Evolutionary conservation across 2,888 invertebrate species (phyloP), one percentile per base, ranked within the genome.

Genomic region (Scaptomyza parva): DNA sequence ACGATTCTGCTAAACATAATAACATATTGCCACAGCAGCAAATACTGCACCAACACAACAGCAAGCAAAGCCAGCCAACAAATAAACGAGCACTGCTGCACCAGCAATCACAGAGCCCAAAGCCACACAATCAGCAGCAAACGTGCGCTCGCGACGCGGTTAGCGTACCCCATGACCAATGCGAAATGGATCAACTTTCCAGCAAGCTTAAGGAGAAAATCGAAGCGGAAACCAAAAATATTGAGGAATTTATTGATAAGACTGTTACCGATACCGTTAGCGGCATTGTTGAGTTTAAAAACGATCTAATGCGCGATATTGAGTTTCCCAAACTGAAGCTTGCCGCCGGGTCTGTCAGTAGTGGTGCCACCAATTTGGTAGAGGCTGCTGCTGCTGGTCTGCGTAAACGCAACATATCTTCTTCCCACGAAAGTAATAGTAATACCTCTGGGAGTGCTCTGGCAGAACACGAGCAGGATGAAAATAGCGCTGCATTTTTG

Each of bases 171-270:
- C 91, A 91, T 55, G 91, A 91, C 75, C 91, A 91, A 57, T 91
- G 90, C 70, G 92, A 92, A 80, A 91, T 91, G 90, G 91, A 92
- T 69, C 91, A 91, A 59, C 79, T 92, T 75, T 91, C 91, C 12
- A 90, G 86, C 74, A 91, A 91, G 57, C 67, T 92, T 6, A 91
- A 90, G 77, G 91, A 91, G 66, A 92, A 92, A 67, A 88, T 92
- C 60, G 92, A 91, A 66, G 89, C 90, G 40, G 92, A 92, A 75
- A 90, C 92, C 54, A 90, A 90, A 70, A 92, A 91, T 76, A 92
- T 92, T 86, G 92, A 92, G 83, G 92, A 91, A 61, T 92, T 92
- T 84, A 91, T 92, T 78, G 92, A 92, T 89, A 92, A 92, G 90
- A 92, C 92, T 88, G 91, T 91, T 54, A 90, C 89, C 43, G 91